These are phyloP conservation scores for Lasiommata megera DNA, from an alignment of 2,888 invertebrate species.

Conservation along the genomic window DNA sequence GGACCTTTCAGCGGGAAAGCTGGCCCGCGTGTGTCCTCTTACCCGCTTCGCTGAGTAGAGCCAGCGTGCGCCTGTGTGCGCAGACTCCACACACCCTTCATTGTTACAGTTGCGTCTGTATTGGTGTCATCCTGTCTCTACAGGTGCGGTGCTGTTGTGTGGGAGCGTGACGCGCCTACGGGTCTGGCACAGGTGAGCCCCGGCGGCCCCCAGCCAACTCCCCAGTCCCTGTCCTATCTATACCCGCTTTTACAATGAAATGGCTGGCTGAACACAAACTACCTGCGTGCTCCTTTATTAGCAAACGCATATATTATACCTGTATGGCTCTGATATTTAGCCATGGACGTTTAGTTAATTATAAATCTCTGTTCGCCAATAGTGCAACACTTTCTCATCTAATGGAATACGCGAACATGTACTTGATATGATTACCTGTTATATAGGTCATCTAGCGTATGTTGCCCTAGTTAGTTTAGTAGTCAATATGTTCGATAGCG, in stretches of 20 bases:
- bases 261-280: constrained; percentile 65
- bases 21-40: constrained; percentile 69
- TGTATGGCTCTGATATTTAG: constrained; percentile 3
- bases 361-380: too few relatives aligned
- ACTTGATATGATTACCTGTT: too few relatives aligned
- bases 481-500: too few relatives aligned
- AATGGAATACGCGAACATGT: too few relatives aligned
- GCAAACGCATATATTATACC: constrained; percentile 46
- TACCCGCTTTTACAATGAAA: constrained; percentile 67
- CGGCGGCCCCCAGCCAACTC: constrained; percentile 65
- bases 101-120: constrained; percentile 34
- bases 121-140: constrained; percentile 24
- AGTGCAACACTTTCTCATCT: not conserved
- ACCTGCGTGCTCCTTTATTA: constrained; percentile 61
- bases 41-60: constrained; percentile 35
- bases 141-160: constrained; percentile 40
- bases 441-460: too few relatives aligned
- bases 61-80: constrained; percentile 34
- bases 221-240: constrained; percentile 50
- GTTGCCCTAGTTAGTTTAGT: too few relatives aligned
- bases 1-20: constrained; percentile 71
- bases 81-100: constrained; percentile 41
- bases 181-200: constrained; percentile 73
- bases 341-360: not conserved
- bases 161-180: constrained; percentile 64